Conservation (phyloP, 2,797 vertebrate species). For the Dendrocincla fuliginosa region DNA sequence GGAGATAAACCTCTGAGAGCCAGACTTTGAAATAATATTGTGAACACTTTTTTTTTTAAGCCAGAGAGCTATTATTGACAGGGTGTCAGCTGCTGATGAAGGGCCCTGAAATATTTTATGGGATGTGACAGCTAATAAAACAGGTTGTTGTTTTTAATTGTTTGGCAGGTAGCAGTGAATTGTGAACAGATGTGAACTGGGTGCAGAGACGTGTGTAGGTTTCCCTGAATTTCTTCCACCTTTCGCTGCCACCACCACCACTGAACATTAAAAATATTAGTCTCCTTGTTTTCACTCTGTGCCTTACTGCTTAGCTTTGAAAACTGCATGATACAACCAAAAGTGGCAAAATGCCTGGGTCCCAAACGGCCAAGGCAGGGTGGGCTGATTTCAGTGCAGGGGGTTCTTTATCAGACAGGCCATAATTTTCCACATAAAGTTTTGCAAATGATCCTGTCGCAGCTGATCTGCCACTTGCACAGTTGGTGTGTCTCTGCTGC, state of each 20-base stretch:
- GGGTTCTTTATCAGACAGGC: neutral
- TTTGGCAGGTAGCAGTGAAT: conserved; percentile 60
- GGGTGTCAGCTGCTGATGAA: conserved; percentile 44
- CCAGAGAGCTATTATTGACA: conserved; percentile 35
- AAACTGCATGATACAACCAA: neutral
- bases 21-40: conserved; percentile 49
- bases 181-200: conserved; percentile 53
- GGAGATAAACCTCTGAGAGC: conserved; percentile 52
- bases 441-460: neutral
- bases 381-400: neutral
- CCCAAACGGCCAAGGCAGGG: neutral
- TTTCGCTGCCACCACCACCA: neutral
- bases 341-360: neutral
- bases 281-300: neutral
- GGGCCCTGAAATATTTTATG: conserved; percentile 53
- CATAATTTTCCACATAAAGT: neutral
- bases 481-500: neutral
- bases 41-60: conserved; percentile 2
- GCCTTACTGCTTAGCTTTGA: neutral
- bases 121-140: conserved; percentile 66
- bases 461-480: neutral
- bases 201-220: neutral
- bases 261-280: neutral
- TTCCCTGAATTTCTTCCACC: neutral
- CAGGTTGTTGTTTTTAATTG: conserved; percentile 66